Base-by-base conservation (phyloP, 2,888 invertebrate genomes). In the Plusia festucae region DNA sequence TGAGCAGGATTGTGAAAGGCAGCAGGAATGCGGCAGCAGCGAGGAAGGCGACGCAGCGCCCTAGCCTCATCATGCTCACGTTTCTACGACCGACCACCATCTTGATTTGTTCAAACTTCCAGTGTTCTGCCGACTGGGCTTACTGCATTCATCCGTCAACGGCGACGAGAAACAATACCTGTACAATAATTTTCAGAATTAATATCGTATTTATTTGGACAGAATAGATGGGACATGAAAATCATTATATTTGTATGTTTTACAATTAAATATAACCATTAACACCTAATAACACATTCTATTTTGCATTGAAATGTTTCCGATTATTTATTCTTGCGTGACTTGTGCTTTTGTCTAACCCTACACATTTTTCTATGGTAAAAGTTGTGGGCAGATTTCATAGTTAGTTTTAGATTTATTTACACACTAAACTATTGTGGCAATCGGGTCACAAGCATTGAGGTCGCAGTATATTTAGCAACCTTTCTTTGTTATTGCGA, bases 1-100 rank as follows among this genome's bases (percentile, higher is more conserved):
- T 96, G 71, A 96, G 90, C 54, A 96, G 89, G 13, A 96, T 96
- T 67, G 96, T 93, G 85, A 96, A 92, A 1, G 96, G 96, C 9
- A 96, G 94, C 22, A 96, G 91, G 73, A 96, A 95, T 61, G 96
- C 96, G 0, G 96, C 95, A 1, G 96, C 96, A 16, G 96, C 96
- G 67, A 96, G 93, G 84, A 96, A 96, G 1, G 96, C 95, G 60
- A 96, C 94, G 78, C 96, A 96, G 81, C 96, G 90, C 56, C 96
- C 93, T 24, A 96, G 85, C 51, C 96, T 90, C 89, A 95, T 91
- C 88, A 94, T 91, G 79, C 94, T 94, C 70, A 93, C 81, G 84
- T 95, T 95, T 74, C 93, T 85, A 71, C 93, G 85, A 53, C 89
- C 90, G 82, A 90, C 89, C 59, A 78, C 86, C 86, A 88, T 88